phyloP scores from a whole-genome alignment of 1,140 invertebrate genomes.

The Drosophila micromelanica region DNA sequence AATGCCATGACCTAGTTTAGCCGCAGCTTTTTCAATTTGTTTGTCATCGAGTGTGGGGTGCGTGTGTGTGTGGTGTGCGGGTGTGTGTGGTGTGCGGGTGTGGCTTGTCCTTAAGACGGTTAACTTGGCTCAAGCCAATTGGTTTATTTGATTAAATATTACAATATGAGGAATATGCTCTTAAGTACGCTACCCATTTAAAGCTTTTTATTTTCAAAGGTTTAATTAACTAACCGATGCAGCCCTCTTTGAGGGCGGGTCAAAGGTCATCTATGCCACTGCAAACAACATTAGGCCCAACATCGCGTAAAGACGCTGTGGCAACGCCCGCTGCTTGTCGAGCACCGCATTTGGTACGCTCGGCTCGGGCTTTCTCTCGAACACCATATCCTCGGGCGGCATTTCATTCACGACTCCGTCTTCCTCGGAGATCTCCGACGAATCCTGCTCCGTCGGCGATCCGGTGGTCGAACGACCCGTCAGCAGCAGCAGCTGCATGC shows the following conservation, averaged over 20 bases:
- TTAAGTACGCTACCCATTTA: slow-evolving; percentile 61
- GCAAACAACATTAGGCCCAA: slow-evolving; percentile 46
- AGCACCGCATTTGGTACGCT: slow-evolving; percentile 25
- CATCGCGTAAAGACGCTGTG: slow-evolving; percentile 35
- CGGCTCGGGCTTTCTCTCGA: slow-evolving; percentile 11
- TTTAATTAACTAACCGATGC: slow-evolving; percentile 47
- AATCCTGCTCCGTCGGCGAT: neutral
- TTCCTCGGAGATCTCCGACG: slow-evolving; percentile 19
- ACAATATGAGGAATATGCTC: slow-evolving; percentile 53
- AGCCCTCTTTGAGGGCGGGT: neutral
- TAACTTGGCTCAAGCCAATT: slow-evolving; percentile 48
- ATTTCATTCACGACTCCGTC: slow-evolving; percentile 5
- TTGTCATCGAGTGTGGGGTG: slow-evolving; percentile 30
- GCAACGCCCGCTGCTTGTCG: neutral
- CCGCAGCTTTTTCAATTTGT: slow-evolving; percentile 76
- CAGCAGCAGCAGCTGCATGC: slow-evolving; percentile 52
- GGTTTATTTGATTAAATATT: slow-evolving; percentile 77
- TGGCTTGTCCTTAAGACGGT: slow-evolving; percentile 1
- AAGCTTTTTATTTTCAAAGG: slow-evolving; percentile 62
- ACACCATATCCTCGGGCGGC: slow-evolving; percentile 51
- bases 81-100: slow-evolving; percentile 7
- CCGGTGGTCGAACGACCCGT: slow-evolving; percentile 35
- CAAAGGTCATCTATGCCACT: slow-evolving; percentile 16
- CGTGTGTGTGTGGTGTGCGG: slow-evolving; percentile 22
- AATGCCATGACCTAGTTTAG: slow-evolving; percentile 75